Evolutionary conservation across 2,113 vertebrate species (phyloP).

Genomic region (Actenoides hombroni): DNA sequence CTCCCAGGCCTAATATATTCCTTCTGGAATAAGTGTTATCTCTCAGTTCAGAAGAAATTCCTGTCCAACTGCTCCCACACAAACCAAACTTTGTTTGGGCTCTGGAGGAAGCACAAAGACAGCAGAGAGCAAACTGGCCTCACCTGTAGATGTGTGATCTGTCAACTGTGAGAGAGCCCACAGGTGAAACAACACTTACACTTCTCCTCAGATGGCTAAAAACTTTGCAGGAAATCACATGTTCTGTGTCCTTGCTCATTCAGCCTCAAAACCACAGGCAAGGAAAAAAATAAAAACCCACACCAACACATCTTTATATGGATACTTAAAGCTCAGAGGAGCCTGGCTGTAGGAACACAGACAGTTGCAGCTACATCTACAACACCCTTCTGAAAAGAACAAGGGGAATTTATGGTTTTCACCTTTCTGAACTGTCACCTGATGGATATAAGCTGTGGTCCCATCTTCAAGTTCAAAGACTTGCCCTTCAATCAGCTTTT

Average conservation of each 20-base stretch:
- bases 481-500: conserved; percentile 81
- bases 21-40: background rate
- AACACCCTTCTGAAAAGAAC: background rate
- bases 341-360: background rate
- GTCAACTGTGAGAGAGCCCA: background rate
- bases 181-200: background rate
- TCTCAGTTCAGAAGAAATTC: background rate
- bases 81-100: background rate
- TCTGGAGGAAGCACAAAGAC: background rate
- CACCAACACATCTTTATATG: too few species aligned
- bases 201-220: background rate
- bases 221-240: background rate
- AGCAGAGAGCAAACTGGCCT: background rate
- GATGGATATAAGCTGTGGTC: conserved; percentile 82
- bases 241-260: background rate
- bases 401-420: background rate
- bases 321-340: background rate
- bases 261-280: background rate
- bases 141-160: background rate
- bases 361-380: background rate
- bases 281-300: background rate
- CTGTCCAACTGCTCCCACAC: background rate
- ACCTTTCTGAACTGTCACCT: conserved; percentile 83
- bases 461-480: conserved; percentile 82
- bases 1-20: too few species aligned